Conservation (phyloP, 2,888 invertebrate genomes). For the Heliconius charithonia region DNA sequence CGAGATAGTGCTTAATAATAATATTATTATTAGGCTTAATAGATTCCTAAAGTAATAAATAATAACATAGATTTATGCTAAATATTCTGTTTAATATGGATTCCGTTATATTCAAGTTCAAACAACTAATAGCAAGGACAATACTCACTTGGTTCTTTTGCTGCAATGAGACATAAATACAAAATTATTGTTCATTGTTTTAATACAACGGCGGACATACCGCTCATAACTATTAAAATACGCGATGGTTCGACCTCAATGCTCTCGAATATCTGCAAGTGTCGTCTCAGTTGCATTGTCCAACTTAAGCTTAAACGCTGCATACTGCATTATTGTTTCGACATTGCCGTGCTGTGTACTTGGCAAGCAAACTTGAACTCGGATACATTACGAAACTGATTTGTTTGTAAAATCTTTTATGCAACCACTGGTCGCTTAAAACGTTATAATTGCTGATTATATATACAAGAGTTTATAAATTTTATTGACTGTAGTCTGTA, state of each 20-base stretch:
- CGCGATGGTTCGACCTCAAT: constrained; percentile 68
- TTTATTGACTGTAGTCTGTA: constrained; percentile 6
- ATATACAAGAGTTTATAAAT: constrained; percentile 41
- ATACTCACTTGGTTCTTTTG: constrained; percentile 41
- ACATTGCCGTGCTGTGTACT: constrained; percentile 31
- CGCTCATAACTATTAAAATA: constrained; percentile 70
- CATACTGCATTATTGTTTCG: constrained; percentile 47
- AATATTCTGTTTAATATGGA: neutral
- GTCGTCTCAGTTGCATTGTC: constrained; percentile 53
- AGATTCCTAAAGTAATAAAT: neutral
- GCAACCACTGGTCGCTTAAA: constrained; percentile 17
- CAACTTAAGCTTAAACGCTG: constrained; percentile 45
- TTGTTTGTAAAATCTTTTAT: constrained; percentile 14
- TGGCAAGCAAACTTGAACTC: constrained; percentile 30
- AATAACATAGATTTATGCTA: neutral
- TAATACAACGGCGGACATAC: constrained; percentile 68
- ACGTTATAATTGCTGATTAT: constrained; percentile 35
- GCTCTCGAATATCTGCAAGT: constrained; percentile 55
- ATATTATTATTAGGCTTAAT: neutral
- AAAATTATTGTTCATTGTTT: constrained; percentile 80
- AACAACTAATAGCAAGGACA: constrained; percentile 50
- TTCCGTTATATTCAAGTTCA: constrained; percentile 53
- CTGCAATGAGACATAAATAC: constrained; percentile 72
- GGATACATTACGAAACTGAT: constrained; percentile 20
- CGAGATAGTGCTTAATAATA: too few relatives aligned